Evolutionary conservation across 1,140 invertebrate genomes (phyloP).

Genomic region (Choristoneura fumiferana): DNA sequence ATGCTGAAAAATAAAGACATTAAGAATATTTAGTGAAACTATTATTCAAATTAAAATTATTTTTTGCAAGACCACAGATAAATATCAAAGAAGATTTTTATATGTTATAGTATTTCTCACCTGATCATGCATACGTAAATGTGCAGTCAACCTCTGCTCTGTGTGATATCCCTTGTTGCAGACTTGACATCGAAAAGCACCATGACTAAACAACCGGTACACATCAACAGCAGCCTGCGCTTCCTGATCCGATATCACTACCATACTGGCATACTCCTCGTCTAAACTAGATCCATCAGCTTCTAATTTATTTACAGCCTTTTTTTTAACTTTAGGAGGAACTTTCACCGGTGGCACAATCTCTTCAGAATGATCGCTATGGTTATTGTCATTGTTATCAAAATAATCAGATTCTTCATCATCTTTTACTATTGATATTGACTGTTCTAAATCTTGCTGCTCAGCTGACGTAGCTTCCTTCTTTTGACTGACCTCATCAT

Average conservation of each 20-base stretch:
- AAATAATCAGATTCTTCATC: slow-evolving; percentile 9
- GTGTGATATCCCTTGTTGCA: slow-evolving; percentile 51
- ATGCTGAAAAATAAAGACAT: slow-evolving; percentile 54
- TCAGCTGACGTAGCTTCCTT: neutral
- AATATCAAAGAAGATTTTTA: no score
- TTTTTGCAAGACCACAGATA: no score
- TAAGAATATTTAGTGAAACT: no score
- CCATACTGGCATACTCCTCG: slow-evolving; percentile 58
- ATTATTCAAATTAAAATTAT: no score
- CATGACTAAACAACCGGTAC: slow-evolving; percentile 51
- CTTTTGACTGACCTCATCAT: slow-evolving; percentile 24
- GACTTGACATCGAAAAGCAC: slow-evolving; percentile 45
- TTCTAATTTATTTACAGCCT: slow-evolving; percentile 24
- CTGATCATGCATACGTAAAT: slow-evolving; percentile 66
- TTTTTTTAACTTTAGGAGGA: slow-evolving; percentile 24
- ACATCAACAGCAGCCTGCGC: slow-evolving; percentile 57
- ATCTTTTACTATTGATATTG: slow-evolving; percentile 12
- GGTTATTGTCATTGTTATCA: slow-evolving; percentile 32
- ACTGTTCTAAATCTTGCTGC: slow-evolving; percentile 13
- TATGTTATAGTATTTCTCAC: slow-evolving; percentile 37
- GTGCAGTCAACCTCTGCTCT: slow-evolving; percentile 47
- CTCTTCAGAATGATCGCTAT: slow-evolving; percentile 22
- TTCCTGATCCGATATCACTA: slow-evolving; percentile 52
- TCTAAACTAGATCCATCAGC: slow-evolving; percentile 50
- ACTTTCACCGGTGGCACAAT: neutral